A percentile compares a stretch with the other conserved stretches of the same genome.
Conservation (phyloP, 1,140 invertebrate species). For the Antheraea mylitta region DNA sequence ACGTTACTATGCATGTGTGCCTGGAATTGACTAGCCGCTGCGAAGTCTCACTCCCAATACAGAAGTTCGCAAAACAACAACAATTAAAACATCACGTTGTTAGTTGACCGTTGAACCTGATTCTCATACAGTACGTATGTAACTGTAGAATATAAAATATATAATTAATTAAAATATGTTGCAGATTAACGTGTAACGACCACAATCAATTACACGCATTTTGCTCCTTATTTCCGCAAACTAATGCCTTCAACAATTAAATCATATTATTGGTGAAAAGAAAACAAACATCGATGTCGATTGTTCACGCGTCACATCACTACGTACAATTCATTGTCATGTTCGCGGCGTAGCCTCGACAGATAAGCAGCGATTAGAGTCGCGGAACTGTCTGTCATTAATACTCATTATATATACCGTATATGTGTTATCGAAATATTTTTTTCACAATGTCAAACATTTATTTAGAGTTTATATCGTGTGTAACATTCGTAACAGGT, state of each 20-base stretch:
- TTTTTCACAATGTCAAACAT: conserved; percentile 45
- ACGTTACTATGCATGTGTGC: too few relatives aligned
- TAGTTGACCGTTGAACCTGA: too few relatives aligned
- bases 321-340: conserved; percentile 70
- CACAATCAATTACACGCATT: neutral
- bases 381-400: conserved; percentile 61
- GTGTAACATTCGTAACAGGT: too few relatives aligned
- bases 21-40: too few relatives aligned
- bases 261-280: neutral
- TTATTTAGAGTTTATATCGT: neutral
- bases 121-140: too few relatives aligned
- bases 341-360: conserved; percentile 62
- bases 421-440: conserved; percentile 63
- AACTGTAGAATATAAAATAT: too few relatives aligned
- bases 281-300: conserved; percentile 28
- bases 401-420: conserved; percentile 33
- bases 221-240: too few relatives aligned
- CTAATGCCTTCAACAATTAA: too few relatives aligned
- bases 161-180: too few relatives aligned
- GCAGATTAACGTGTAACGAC: neutral
- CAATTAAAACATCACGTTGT: too few relatives aligned
- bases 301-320: conserved; percentile 34
- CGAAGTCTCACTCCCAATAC: too few relatives aligned
- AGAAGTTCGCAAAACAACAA: too few relatives aligned
- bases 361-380: conserved; percentile 59